Evolutionary conservation across 2,888 invertebrate genomes (phyloP).

Genomic region (Pheosia tremula): DNA sequence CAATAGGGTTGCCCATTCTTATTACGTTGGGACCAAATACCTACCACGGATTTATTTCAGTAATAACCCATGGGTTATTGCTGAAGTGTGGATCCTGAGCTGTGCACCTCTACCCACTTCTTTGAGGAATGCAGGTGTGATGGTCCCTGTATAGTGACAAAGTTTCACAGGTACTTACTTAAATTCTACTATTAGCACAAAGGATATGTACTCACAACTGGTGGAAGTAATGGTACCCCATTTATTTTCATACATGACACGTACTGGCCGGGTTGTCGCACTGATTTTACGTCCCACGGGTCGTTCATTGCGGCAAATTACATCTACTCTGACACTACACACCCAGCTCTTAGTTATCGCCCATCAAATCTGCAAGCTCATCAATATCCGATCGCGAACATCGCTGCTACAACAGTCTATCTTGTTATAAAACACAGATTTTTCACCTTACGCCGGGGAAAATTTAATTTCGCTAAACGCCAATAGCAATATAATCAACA

Average conservation of each 20-base stretch:
- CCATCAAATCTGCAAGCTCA: slow-evolving; percentile 24
- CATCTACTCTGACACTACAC: slow-evolving; percentile 20
- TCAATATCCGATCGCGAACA: slow-evolving; percentile 25
- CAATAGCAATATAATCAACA: slow-evolving; percentile 49
- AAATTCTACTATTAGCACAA: background rate
- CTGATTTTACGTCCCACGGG: slow-evolving; percentile 79
- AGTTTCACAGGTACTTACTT: no score
- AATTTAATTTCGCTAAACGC: slow-evolving; percentile 56
- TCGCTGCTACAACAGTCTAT: slow-evolving; percentile 29
- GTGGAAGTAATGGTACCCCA: slow-evolving; percentile 90
- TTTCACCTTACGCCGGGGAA: slow-evolving; percentile 44
- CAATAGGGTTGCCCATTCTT: no score
- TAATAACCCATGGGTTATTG: no score
- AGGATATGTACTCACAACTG: slow-evolving; percentile 86
- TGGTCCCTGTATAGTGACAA: no score
- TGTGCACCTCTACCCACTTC: no score
- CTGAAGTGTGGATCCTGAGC: no score
- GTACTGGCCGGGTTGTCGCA: slow-evolving; percentile 75
- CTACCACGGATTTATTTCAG: no score
- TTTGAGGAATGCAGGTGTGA: no score
- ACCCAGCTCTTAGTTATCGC: slow-evolving; percentile 7
- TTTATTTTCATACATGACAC: slow-evolving; percentile 89
- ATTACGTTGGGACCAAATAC: no score
- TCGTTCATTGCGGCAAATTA: slow-evolving; percentile 67
- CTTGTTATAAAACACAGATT: slow-evolving; percentile 28